Evolutionary conservation across 2,113 vertebrate genomes (phyloP), one percentile per base, ranked within the genome.

Genomic region (Catagonus wagneri): DNA sequence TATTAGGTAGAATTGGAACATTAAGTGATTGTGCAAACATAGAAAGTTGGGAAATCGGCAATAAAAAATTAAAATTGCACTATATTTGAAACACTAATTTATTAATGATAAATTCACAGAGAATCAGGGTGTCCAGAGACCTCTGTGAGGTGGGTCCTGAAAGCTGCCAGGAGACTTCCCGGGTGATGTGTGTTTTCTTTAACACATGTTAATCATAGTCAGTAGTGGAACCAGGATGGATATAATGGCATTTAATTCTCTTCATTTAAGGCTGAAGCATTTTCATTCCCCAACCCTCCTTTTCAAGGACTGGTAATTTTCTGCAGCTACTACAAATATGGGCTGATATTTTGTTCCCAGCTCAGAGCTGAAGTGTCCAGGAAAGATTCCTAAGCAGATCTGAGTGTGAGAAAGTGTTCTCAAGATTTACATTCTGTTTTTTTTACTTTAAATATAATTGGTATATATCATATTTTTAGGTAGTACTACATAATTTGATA

Each of bases 291-390:
- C 39, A 78, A 8, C 34, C 15, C 34, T 89, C 34, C 50, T 80
- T 88, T 79, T 68, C 78, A 89, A 92, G 84, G 50, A 56, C 76
- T 92, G 29, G 56, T 50, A 58, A 50, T 86, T 92, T 94, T 90
- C 75, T 80, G 60, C 80, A 50, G 9, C 32, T 50, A 61, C 88
- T 93, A 80, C 60, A 23, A 23, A 32, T 75, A 75, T 16, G 6
- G 50, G 66, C 61, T 36, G 39, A 85, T n/a, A 75, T 66, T 79
- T 58, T n/a, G 54, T 75, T 90, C 60, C 2, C 11, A 84, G 23
- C 25, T 34, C 39, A 78, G 69, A 71, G 86, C 54, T 17, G 27
- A 84, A 79, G 19, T 12, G 13, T 36, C 14, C 50, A 32, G 74
- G 44, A 54, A 78, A 86, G 60, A 81, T 88, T 27, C 65, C 58